Evolutionary conservation across 2,797 vertebrate genomes (phyloP).

Genomic region (Pangasius sanitwongsei): DNA sequence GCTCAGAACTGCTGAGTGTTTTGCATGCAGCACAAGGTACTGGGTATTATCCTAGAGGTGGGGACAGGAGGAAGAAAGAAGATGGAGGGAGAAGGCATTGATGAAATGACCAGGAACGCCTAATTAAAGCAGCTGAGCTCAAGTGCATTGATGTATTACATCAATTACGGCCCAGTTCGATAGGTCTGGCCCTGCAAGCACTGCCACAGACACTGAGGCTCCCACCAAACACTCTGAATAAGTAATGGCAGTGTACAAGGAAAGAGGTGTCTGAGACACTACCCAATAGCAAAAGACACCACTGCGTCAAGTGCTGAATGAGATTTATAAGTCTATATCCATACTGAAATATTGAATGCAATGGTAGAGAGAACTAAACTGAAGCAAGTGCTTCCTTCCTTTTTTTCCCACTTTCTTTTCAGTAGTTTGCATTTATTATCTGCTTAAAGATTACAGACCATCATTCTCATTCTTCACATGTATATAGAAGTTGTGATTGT

Average conservation of each 20-base stretch:
- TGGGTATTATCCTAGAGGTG: conserved; percentile 79
- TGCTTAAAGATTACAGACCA: background rate
- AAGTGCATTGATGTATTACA: conserved; percentile 99
- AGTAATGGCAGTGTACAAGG: conserved; percentile 79
- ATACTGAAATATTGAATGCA: conserved; percentile 19
- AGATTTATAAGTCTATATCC: conserved; percentile 64
- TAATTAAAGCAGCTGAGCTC: conserved; percentile 99
- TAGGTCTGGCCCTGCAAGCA: conserved; percentile 86
- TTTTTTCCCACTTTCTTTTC: background rate
- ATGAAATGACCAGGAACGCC: conserved; percentile 96
- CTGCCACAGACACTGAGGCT: conserved; percentile 86
- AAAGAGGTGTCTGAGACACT: conserved; percentile 36
- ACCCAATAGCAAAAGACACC: conserved; percentile 69
- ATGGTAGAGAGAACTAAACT: conserved; percentile 1
- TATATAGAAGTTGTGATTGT: background rate
- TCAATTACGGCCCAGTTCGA: conserved; percentile 95
- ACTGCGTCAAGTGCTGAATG: conserved; percentile 63
- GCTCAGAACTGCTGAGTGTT: conserved; percentile 70
- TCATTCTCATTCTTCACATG: background rate
- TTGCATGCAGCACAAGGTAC: conserved; percentile 85
- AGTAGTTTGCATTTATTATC: background rate
- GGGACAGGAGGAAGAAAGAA: conserved; percentile 58
- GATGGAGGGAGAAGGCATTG: conserved; percentile 82
- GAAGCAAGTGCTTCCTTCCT: background rate
- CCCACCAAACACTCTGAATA: conserved; percentile 91